Evolutionary conservation across 2,888 invertebrate genomes (phyloP).

Genomic region (Apamea sordens): DNA sequence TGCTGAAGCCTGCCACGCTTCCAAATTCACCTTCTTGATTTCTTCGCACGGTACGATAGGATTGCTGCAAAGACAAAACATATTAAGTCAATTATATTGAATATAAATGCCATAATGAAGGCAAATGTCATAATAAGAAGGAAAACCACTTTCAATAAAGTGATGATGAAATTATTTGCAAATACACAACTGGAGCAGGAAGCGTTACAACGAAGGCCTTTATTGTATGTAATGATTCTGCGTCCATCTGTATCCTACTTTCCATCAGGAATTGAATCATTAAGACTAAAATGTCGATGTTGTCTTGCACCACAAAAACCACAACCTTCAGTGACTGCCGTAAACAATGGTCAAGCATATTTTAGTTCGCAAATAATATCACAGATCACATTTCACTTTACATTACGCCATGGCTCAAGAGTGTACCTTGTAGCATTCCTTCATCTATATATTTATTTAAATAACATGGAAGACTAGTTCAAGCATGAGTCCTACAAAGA

Average conservation of each 20-base stretch:
- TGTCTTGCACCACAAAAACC: conserved; percentile 1
- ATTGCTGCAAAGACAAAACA: conserved; percentile 84
- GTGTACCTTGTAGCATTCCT: conserved; percentile 16
- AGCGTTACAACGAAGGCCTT: conserved; percentile 28
- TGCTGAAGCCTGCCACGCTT: conserved; percentile 84
- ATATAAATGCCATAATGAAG: not conserved
- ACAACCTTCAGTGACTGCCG: conserved; percentile 12
- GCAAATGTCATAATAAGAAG: conserved; percentile 42
- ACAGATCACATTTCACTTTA: not conserved
- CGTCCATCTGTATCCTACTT: conserved; percentile 25
- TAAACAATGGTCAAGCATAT: not conserved
- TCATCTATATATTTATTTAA: not conserved
- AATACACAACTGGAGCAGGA: conserved; percentile 43
- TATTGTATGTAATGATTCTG: conserved; percentile 6
- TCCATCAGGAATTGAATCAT: conserved; percentile 43
- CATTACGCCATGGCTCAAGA: not conserved
- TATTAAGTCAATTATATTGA: not conserved
- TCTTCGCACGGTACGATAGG: conserved; percentile 87
- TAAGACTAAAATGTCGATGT: conserved; percentile 5
- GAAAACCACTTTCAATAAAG: conserved; percentile 42
- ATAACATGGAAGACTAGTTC: not conserved
- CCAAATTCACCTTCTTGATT: conserved; percentile 86
- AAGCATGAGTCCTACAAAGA: not conserved
- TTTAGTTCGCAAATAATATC: conserved; percentile 2
- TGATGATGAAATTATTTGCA: conserved; percentile 29